These are phyloP conservation scores for Bubalus kerabau DNA, from an alignment of 2,113 vertebrate species.

Conservation along the genomic window DNA sequence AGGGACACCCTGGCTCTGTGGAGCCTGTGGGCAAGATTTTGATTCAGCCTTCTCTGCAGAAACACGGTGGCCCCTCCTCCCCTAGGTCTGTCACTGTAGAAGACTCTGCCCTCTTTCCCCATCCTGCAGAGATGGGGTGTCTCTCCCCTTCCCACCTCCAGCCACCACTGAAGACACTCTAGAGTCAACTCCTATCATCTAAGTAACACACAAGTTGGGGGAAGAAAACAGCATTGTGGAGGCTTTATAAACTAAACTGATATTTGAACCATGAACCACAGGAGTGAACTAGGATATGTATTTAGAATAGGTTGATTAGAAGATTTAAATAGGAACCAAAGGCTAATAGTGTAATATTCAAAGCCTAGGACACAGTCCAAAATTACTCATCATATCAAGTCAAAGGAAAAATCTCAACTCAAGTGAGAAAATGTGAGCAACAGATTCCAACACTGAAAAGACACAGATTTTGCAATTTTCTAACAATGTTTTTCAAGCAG, in stretches of 20 bases:
- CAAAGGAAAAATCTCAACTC: not conserved
- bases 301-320: not conserved
- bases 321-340: not conserved
- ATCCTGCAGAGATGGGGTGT: not conserved
- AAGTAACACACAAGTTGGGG: not conserved
- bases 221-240: not conserved
- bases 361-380: not conserved
- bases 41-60: not conserved
- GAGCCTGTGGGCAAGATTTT: not conserved
- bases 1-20: rapidly evolving
- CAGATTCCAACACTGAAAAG: not conserved
- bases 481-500: not conserved
- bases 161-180: not conserved
- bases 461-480: not conserved
- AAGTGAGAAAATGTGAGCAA: not conserved
- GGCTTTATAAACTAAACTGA: not conserved
- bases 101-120: not conserved
- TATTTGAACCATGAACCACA: not conserved
- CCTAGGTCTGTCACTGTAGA: not conserved
- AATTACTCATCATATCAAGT: not conserved
- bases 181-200: not conserved
- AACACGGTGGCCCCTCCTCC: not conserved
- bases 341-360: not conserved
- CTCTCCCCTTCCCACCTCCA: not conserved
- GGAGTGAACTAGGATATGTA: not conserved